Percentiles rank a stretch among this genome's conserved stretches.
phyloP scores from a whole-genome alignment of 1,140 invertebrate genomes.

The Sycophaga agraensis region DNA sequence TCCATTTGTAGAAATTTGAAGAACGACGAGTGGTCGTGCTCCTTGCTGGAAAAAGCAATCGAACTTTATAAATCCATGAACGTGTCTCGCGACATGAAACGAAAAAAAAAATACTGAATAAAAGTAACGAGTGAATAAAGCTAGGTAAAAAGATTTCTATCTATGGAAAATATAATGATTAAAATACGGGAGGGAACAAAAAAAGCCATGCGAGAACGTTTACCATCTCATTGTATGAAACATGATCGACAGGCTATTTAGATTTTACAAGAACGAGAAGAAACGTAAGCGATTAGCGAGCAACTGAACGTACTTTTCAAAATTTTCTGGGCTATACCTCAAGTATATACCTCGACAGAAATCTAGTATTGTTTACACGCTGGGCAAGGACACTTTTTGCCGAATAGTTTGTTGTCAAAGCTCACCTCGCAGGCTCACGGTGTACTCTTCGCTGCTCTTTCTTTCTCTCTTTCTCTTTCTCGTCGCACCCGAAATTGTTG shows the following conservation, averaged over 20 bases:
- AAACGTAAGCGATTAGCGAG: neutral
- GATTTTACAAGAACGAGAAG: neutral
- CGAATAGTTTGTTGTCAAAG: slow-evolving; percentile 18
- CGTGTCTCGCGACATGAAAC: neutral
- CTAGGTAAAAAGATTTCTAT: too few species aligned
- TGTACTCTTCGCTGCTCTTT: too few species aligned
- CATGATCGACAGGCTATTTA: slow-evolving; percentile 38
- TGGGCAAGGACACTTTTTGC: slow-evolving; percentile 19
- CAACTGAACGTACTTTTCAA: neutral
- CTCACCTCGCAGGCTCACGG: neutral
- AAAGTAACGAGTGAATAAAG: too few species aligned
- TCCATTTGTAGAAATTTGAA: slow-evolving; percentile 54
- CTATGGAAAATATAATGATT: slow-evolving; percentile 7
- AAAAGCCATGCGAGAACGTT: slow-evolving; percentile 1
- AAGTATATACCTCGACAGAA: neutral
- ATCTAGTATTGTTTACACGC: slow-evolving; percentile 14
- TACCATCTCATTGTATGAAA: slow-evolving; percentile 54
- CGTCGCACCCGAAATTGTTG: neutral
- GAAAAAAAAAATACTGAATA: neutral
- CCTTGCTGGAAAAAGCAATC: slow-evolving; percentile 44
- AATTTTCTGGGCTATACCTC: neutral
- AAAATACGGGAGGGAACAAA: neutral
- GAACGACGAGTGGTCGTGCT: slow-evolving; percentile 55
- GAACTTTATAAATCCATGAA: slow-evolving; percentile 9
- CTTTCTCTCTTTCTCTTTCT: neutral